Evolutionary conservation across 2,113 vertebrate species (phyloP).

Genomic region (Rhipidura dahli): DNA sequence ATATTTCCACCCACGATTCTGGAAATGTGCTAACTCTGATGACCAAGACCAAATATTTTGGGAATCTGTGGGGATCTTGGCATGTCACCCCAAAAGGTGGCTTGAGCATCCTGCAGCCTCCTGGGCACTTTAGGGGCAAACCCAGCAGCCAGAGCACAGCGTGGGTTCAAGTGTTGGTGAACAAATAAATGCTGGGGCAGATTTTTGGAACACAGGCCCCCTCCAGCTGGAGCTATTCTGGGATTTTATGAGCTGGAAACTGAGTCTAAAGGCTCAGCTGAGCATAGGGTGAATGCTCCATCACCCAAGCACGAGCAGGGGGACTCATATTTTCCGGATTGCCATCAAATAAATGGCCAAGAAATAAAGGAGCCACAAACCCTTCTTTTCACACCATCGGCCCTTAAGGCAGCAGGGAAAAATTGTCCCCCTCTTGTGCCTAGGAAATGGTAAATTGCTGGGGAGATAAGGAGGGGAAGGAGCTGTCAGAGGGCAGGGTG

Average conservation of each 20-base stretch:
- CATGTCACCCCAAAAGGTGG: not conserved
- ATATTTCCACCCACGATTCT: not conserved
- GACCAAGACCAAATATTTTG: not conserved
- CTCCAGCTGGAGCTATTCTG: not conserved
- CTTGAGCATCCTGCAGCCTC: not conserved
- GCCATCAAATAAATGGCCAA: not conserved
- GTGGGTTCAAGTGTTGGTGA: not conserved
- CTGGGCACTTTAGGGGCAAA: not conserved
- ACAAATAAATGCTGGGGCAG: not conserved
- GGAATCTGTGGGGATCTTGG: rapidly evolving
- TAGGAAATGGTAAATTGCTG: not conserved
- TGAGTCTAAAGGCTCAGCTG: not conserved
- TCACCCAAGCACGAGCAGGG: not conserved
- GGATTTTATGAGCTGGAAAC: not conserved
- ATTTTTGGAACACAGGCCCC: not conserved
- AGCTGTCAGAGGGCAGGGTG: not conserved
- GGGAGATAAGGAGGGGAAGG: not conserved
- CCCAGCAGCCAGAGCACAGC: not conserved
- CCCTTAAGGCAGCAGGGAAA: not conserved
- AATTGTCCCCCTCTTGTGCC: not conserved
- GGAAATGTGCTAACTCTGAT: not conserved
- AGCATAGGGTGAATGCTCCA: not conserved
- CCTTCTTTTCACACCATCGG: not conserved
- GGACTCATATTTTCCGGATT: not conserved
- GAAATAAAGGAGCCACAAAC: not conserved